Base-by-base conservation (phyloP, 2,888 invertebrate genomes). In the Podotricha telesiphe region DNA sequence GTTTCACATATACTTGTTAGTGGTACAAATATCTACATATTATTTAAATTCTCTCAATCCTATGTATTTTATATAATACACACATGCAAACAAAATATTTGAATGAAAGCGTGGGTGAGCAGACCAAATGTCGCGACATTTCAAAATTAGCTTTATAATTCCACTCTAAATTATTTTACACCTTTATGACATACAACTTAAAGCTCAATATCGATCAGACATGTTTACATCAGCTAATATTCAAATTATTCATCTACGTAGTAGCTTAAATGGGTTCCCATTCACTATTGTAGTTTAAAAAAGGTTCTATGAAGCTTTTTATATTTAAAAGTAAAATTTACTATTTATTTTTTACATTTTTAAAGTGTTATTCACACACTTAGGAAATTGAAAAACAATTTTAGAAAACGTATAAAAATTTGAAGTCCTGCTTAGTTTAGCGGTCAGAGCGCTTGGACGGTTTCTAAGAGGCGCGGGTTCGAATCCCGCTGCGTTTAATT, bases 81-180 rank as follows among this genome's bases (percentile, higher is more conserved):
- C 75, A 79, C 77, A 78, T 76, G 79, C 79, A 82, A 76, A 79
- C 77, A 79, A 76, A 77, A 81, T 80, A 80, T 81, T 82, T 78
- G 83, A 82, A 80, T 79, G 77, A 73, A 69, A 72, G 91, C 89
- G 91, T 91, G 91, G 91, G 91, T 91, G 91, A 90, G 90, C 79
- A 86, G 83, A 85, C 82, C 77, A 77, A 81, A 81, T 78, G 80
- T 81, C 82, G 81, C 86, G 89, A 87, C 88, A 88, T 91, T 90
- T 86, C 82, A 81, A 86, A 88, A 90, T 79, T 77, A 77, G 64
- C 70, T 63, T 58, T 79, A 76, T 65, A 19, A 65, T 40, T 19
- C 20, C 34, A 22, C 45, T 51, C 73, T 19, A 45, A 45, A 67
- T 48, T 64, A 34, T 64, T 48, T 59, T 58, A 45, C 55, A 40